A percentile compares a stretch with the other conserved stretches of the same genome.
These are phyloP conservation scores for Apis mellifera DNA, from an alignment of 1,140 invertebrate species.

Conservation along the genomic window DNA sequence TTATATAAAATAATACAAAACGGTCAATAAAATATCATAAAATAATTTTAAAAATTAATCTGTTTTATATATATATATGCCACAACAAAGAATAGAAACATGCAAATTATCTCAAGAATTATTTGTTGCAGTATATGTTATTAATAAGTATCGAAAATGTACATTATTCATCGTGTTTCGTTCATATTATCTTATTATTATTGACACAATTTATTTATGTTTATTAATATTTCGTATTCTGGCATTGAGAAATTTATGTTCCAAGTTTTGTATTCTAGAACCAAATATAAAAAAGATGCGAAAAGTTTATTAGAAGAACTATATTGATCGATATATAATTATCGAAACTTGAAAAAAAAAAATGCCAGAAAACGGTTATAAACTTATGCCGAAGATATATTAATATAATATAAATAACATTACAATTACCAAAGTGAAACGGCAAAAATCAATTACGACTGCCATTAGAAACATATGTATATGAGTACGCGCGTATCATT, in stretches of 20 bases:
- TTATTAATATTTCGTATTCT: constrained; percentile 53
- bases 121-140: constrained; percentile 50
- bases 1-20: constrained; percentile 57
- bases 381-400: constrained; percentile 39
- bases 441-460: constrained; percentile 79
- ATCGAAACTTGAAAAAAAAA: background rate
- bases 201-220: constrained; percentile 39
- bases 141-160: constrained; percentile 58
- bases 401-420: constrained; percentile 49
- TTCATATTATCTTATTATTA: constrained; percentile 33
- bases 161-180: constrained; percentile 31
- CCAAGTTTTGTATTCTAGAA: constrained; percentile 39
- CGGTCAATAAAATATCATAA: constrained; percentile 47
- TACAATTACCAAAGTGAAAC: constrained; percentile 69
- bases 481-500: constrained; percentile 78
- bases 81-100: constrained; percentile 49
- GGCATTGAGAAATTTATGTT: constrained; percentile 51
- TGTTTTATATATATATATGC: constrained; percentile 14
- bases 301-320: background rate
- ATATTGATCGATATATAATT: background rate
- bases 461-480: constrained; percentile 75
- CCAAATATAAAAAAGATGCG: constrained; percentile 11
- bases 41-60: constrained; percentile 33
- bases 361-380: constrained; percentile 42
- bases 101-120: constrained; percentile 57